Conservation (phyloP, 2,113 vertebrate genomes). For the Natator depressus region DNA sequence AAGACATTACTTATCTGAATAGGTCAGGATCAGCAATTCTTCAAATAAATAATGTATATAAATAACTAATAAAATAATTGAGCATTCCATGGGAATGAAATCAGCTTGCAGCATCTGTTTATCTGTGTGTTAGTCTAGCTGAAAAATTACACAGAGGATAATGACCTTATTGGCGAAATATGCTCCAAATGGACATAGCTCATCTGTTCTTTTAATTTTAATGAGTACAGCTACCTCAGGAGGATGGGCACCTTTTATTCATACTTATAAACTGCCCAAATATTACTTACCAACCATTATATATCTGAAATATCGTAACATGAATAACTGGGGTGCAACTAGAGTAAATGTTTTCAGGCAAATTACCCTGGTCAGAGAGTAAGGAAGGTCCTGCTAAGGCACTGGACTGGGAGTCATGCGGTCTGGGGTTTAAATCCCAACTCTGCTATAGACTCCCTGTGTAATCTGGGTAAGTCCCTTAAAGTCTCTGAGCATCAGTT, state of each 20-base stretch:
- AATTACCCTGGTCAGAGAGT: background rate
- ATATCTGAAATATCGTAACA: background rate
- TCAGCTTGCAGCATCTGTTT: background rate
- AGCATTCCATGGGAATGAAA: slow-evolving; percentile 13
- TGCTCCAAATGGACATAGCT: background rate
- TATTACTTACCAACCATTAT: background rate
- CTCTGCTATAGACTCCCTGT: background rate
- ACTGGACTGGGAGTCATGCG: background rate
- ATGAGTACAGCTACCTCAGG: background rate
- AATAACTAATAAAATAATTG: slow-evolving; percentile 64
- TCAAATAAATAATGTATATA: slow-evolving; percentile 68
- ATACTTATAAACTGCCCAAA: background rate
- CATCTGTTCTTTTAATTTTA: background rate
- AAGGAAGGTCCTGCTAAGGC: too few species aligned
- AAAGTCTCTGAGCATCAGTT: background rate
- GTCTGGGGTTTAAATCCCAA: background rate
- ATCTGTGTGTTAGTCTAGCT: background rate
- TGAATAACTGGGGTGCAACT: background rate
- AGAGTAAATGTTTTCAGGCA: too few species aligned
- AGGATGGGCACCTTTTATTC: background rate
- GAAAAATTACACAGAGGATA: background rate
- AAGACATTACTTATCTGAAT: slow-evolving; percentile 48
- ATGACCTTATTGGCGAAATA: background rate
- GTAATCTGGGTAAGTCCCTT: background rate
- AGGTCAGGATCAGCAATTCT: slow-evolving; percentile 34